Percentiles rank a stretch among this genome's conserved stretches.
Conservation (phyloP, 1,140 invertebrate genomes). For the Cotesia chilonis region DNA sequence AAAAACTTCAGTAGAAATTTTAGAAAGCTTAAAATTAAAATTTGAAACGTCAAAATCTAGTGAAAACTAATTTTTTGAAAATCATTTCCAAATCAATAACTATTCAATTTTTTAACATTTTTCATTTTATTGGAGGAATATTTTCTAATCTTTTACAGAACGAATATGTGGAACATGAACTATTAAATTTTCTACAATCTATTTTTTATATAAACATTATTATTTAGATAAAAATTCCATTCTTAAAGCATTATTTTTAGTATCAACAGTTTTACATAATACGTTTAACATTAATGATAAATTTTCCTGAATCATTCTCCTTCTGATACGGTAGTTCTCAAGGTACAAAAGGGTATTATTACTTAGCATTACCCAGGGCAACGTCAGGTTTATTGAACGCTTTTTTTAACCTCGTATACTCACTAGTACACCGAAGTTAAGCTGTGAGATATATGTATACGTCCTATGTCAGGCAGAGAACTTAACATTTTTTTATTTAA, state of each 20-base stretch:
- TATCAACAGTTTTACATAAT: not conserved
- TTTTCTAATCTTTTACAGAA: too few relatives aligned
- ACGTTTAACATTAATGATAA: conserved; percentile 18
- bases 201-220: not conserved
- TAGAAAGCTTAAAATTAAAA: too few relatives aligned
- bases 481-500: conserved; percentile 14
- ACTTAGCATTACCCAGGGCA: conserved; percentile 54
- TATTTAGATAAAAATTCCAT: too few relatives aligned
- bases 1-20: too few relatives aligned
- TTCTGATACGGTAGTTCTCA: conserved; percentile 43
- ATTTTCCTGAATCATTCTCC: conserved; percentile 28
- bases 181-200: not conserved
- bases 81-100: too few relatives aligned
- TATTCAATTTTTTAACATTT: too few relatives aligned
- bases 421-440: not conserved
- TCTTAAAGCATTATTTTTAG: too few relatives aligned
- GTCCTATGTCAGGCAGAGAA: conserved; percentile 1
- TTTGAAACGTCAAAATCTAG: too few relatives aligned
- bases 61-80: too few relatives aligned
- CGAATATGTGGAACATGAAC: not conserved
- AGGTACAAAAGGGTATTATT: conserved; percentile 50
- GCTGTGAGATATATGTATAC: conserved; percentile 13
- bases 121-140: too few relatives aligned
- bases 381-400: conserved; percentile 52
- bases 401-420: conserved; percentile 37